These are phyloP conservation scores for Adelges cooleyi DNA, from an alignment of 1,140 invertebrate genomes.

Conservation along the genomic window DNA sequence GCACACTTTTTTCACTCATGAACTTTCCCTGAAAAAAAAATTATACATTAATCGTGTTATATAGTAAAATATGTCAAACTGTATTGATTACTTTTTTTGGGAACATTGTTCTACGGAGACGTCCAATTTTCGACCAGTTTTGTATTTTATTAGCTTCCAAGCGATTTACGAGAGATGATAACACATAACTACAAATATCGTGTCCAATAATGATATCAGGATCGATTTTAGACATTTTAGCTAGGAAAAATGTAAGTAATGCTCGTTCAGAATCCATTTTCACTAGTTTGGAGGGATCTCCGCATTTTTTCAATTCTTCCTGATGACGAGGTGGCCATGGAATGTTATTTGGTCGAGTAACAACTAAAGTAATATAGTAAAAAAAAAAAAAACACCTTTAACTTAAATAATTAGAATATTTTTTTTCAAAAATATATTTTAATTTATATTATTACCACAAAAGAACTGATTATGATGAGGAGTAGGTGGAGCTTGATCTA, in stretches of 20 bases:
- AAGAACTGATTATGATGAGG: constrained; percentile 73
- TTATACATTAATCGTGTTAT: too few species aligned
- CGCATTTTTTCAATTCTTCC: constrained; percentile 37
- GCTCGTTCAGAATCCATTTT: constrained; percentile 74
- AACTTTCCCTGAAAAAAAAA: constrained; percentile 24
- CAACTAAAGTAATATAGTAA: constrained; percentile 48
- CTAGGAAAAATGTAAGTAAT: constrained; percentile 69
- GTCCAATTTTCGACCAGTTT: constrained; percentile 82
- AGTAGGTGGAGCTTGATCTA: constrained; percentile 48
- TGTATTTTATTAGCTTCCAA: constrained; percentile 58
- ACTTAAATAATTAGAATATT: not conserved
- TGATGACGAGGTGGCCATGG: constrained; percentile 70
- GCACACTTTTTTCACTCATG: constrained; percentile 41
- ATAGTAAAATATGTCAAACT: constrained; percentile 13
- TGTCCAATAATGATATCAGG: constrained; percentile 90
- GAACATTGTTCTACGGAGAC: constrained; percentile 58
- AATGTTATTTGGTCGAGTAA: constrained; percentile 63
- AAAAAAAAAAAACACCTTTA: not conserved
- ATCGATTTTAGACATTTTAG: constrained; percentile 74
- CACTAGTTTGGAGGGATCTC: constrained; percentile 31
- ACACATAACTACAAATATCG: constrained; percentile 75
- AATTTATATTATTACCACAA: constrained; percentile 50
- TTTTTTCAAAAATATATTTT: not conserved
- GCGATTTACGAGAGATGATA: constrained; percentile 77
- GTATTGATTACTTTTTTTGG: constrained; percentile 43